A percentile compares a stretch with the other conserved stretches of the same genome.
Evolutionary conservation across 1,140 invertebrate species (phyloP).

Genomic region (Magallana gigas): DNA sequence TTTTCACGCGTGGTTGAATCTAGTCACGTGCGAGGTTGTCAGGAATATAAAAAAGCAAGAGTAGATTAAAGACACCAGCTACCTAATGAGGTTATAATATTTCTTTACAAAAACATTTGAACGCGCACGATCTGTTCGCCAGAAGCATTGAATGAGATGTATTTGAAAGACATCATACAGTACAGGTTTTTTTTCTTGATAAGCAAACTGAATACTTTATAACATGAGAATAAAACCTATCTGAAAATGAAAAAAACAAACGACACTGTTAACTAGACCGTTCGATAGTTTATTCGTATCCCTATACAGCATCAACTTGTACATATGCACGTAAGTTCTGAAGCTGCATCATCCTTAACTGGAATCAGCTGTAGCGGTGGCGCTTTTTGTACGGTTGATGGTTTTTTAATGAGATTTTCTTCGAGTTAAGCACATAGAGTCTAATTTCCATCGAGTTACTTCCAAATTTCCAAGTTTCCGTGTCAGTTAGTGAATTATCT

Average conservation of each 20-base stretch:
- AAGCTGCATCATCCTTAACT: background rate
- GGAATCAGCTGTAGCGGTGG: background rate
- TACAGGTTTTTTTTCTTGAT: too few relatives aligned
- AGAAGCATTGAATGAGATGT: too few relatives aligned
- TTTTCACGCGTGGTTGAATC: slow-evolving; percentile 3
- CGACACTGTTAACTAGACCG: too few relatives aligned
- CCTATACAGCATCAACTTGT: too few relatives aligned
- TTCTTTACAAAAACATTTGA: background rate
- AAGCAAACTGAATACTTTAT: too few relatives aligned
- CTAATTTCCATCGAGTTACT: slow-evolving; percentile 21
- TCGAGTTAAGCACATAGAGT: background rate
- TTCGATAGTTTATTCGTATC: too few relatives aligned
- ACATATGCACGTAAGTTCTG: background rate
- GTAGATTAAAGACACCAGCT: background rate
- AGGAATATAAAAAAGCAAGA: background rate
- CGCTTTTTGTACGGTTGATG: background rate
- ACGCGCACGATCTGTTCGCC: background rate
- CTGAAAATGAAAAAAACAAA: too few relatives aligned
- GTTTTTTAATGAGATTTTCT: slow-evolving; percentile 2
- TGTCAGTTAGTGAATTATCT: too few relatives aligned
- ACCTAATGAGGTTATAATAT: background rate
- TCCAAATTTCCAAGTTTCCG: background rate
- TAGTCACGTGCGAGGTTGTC: slow-evolving; percentile 17
- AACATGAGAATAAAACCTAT: too few relatives aligned
- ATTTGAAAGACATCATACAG: too few relatives aligned